Evolutionary conservation across 2,113 vertebrate genomes (phyloP).

Genomic region (Tympanuchus pallidicinctus): DNA sequence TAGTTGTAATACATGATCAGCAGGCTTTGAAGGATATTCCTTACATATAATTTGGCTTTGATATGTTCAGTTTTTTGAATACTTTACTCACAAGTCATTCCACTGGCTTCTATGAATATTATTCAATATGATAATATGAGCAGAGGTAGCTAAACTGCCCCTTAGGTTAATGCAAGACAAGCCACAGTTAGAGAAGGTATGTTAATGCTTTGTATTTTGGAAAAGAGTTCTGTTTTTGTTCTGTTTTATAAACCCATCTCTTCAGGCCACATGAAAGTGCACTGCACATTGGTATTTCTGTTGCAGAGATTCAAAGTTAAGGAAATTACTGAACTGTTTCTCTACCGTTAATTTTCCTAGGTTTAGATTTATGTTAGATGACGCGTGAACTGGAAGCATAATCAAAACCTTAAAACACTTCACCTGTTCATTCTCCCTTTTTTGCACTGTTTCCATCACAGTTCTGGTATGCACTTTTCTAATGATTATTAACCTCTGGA

Average conservation of each 20-base stretch:
- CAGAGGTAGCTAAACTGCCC: not conserved
- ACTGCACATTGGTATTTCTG: not conserved
- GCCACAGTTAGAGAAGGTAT: not conserved
- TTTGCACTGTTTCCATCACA: not conserved
- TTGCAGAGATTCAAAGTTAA: slow-evolving; percentile 15
- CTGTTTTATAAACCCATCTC: not conserved
- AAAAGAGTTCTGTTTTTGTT: not conserved
- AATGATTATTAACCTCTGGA: not conserved
- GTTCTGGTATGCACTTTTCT: not conserved
- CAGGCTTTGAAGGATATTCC: slow-evolving; percentile 47
- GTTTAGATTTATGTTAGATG: not conserved
- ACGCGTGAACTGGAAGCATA: not conserved
- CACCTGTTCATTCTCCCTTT: not conserved
- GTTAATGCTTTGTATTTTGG: not conserved
- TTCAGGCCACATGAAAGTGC: not conserved
- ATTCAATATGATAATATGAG: not conserved
- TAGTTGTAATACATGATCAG: not conserved
- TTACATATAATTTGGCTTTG: slow-evolving; percentile 42
- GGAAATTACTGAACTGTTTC: not conserved
- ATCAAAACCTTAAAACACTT: not conserved
- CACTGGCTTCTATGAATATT: not conserved
- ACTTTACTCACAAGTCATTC: slow-evolving; percentile 32
- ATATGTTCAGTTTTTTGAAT: slow-evolving; percentile 3
- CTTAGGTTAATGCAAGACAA: slow-evolving; percentile 17
- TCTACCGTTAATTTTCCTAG: not conserved